Base-by-base conservation (phyloP, 1,140 invertebrate genomes). In the Ditylenchus dipsaci region DNA sequence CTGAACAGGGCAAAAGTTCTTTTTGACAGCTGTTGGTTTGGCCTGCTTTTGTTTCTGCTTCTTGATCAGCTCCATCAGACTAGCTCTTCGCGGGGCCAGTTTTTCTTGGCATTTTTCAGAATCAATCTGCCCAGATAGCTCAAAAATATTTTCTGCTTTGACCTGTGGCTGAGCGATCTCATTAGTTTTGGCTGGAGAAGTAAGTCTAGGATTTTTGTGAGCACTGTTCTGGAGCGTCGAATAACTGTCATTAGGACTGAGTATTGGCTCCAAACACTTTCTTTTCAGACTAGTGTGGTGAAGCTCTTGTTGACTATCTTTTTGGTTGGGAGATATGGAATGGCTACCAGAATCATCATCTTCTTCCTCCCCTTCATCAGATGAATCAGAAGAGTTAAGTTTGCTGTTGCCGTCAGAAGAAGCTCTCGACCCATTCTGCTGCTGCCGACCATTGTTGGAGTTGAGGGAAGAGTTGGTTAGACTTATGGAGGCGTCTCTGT, bases 391-490 rank as follows among this genome's bases (percentile, higher is more conserved):
- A 17, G 59, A 61, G 38, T 33, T 30, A 8, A 33, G 19, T 61
- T 61, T 61, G 21, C 59, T 61, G 27, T 61, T 30, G 17, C 59
- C 59, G 29, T 61, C 59, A 19, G 59, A 61, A 7, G 59, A 61
- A 29, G 19, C 59, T 29, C 29, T 61, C 8, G 59, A 61, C n/a
- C 27, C 38, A 61, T 61, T 30, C n/a, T 21, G 49, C 49, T 11
- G 43, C 13, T 42, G 15, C 26, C 19, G 21, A 33, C 26, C 27
- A 56, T 64, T 47, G 30, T 15, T 8, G 8, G 64, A 19, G 21
- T 26, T 7, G 30, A 33, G 11, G 26, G 17, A 15, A 1, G 30
- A 17, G 43, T 21, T 47, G 13, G 1, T 42, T 63, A 49, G 65
- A 29, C 42, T 17, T n/a, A 9, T 21, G n/a, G n/a, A 15, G 23